Conservation (phyloP, 2,888 invertebrate genomes). For the Apotomis turbidana region DNA sequence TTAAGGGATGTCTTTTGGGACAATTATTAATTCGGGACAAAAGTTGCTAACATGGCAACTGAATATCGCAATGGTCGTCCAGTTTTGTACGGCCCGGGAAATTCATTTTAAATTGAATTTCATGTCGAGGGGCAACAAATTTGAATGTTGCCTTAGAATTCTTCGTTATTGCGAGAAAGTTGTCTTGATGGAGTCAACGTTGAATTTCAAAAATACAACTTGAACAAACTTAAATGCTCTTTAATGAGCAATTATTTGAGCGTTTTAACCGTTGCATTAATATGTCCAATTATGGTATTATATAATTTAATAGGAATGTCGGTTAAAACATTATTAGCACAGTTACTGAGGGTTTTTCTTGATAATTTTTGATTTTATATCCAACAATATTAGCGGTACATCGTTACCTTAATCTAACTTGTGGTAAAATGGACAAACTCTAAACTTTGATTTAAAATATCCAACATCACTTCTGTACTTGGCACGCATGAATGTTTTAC, state of each 20-base stretch:
- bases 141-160: background rate
- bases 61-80: slow-evolving; percentile 27
- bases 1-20: slow-evolving; percentile 41
- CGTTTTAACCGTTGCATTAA: too few relatives aligned
- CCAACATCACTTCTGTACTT: background rate
- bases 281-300: too few relatives aligned
- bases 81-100: slow-evolving; percentile 7
- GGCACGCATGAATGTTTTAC: background rate
- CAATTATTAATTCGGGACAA: slow-evolving; percentile 37
- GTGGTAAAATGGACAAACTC: too few relatives aligned
- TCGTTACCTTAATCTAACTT: too few relatives aligned
- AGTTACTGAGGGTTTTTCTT: too few relatives aligned
- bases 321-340: too few relatives aligned
- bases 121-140: background rate
- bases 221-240: background rate
- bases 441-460: too few relatives aligned
- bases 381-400: too few relatives aligned
- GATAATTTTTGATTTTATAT: too few relatives aligned
- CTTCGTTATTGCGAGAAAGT: background rate
- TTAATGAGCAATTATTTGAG: background rate
- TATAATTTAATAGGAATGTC: too few relatives aligned
- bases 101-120: slow-evolving; percentile 26
- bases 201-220: background rate
- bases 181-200: background rate
- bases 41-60: slow-evolving; percentile 29